Evolutionary conservation across 2,888 invertebrate species (phyloP).

Genomic region (Heliconius cydno): DNA sequence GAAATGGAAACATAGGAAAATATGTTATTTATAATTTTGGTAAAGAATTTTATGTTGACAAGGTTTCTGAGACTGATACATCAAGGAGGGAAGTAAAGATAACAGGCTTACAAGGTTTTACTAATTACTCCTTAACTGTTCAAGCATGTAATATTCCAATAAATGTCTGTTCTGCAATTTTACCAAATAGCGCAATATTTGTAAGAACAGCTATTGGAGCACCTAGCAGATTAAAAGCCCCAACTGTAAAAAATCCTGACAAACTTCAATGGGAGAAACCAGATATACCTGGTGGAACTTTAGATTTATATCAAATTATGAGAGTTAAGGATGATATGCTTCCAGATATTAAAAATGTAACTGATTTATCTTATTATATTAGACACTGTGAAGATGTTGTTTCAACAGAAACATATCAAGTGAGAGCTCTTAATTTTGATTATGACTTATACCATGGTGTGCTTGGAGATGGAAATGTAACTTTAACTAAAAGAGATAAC

Average conservation of each 20-base stretch:
- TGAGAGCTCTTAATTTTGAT: conserved; percentile 74
- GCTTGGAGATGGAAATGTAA: conserved; percentile 58
- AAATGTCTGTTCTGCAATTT: conserved; percentile 83
- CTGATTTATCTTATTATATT: conserved; percentile 57
- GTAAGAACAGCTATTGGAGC: conserved; percentile 85
- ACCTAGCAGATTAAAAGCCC: conserved; percentile 73
- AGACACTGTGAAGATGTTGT: conserved; percentile 66
- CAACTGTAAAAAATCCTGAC: conserved; percentile 61
- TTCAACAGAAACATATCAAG: conserved; percentile 67
- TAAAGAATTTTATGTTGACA: conserved; percentile 56
- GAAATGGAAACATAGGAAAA: conserved; percentile 89
- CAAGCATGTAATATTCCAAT: conserved; percentile 86
- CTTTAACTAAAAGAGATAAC: conserved; percentile 52
- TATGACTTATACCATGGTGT: conserved; percentile 66
- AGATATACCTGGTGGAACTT: conserved; percentile 75
- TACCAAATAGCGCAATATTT: conserved; percentile 74
- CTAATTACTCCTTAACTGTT: conserved; percentile 87
- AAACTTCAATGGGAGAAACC: conserved; percentile 81
- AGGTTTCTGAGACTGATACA: conserved; percentile 60
- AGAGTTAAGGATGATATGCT: conserved; percentile 63
- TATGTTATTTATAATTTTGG: conserved; percentile 85
- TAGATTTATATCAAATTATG: conserved; percentile 84
- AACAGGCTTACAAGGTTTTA: conserved; percentile 81
- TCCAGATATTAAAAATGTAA: conserved; percentile 62
- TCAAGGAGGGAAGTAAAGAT: conserved; percentile 61